These are phyloP conservation scores for Crotalus viridis DNA, from an alignment of 2,113 vertebrate species.

Conservation along the genomic window DNA sequence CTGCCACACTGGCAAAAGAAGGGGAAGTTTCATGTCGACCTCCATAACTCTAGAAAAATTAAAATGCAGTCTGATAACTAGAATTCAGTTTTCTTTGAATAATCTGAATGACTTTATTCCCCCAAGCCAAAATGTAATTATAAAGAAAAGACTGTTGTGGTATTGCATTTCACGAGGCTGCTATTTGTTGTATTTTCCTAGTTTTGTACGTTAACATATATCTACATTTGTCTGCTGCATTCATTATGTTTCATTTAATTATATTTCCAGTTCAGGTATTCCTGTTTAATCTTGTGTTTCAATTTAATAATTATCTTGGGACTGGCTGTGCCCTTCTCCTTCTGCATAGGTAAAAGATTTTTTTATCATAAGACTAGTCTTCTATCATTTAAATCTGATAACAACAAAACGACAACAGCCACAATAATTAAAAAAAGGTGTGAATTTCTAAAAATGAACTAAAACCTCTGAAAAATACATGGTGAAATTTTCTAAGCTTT, in stretches of 20 bases:
- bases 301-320: slow-evolving; percentile 36
- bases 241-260: slow-evolving; percentile 53
- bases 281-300: slow-evolving; percentile 34
- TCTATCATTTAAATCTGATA: slow-evolving; percentile 38
- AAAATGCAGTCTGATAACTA: slow-evolving; percentile 19
- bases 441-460: background rate
- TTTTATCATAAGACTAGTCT: slow-evolving; percentile 36
- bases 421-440: background rate
- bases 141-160: slow-evolving; percentile 39
- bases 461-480: background rate
- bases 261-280: slow-evolving; percentile 42
- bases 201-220: slow-evolving; percentile 46
- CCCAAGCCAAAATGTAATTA: slow-evolving; percentile 45
- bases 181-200: slow-evolving; percentile 51
- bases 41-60: slow-evolving; percentile 25
- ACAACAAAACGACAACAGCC: slow-evolving; percentile 22
- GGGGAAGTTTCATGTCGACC: background rate
- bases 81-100: slow-evolving; percentile 25
- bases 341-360: background rate
- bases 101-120: slow-evolving; percentile 48
- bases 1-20: background rate
- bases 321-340: slow-evolving; percentile 22
- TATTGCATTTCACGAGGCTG: slow-evolving; percentile 36
- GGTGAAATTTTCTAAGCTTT: background rate
- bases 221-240: slow-evolving; percentile 22